Evolutionary conservation across 1,140 invertebrate genomes (phyloP).

Genomic region (Eurosta solidaginis): DNA sequence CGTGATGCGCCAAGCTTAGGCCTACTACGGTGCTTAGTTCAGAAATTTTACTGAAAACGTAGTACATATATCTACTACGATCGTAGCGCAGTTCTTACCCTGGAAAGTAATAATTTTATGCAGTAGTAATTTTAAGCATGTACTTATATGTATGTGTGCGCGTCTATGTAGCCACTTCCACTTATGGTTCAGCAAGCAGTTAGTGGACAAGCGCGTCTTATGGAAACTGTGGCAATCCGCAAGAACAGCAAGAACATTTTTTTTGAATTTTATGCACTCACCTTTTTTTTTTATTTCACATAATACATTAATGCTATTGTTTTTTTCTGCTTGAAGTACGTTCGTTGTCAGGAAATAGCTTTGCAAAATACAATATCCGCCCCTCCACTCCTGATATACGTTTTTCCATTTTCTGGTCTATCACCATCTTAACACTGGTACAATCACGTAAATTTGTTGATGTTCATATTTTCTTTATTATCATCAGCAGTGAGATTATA

Average conservation of each 20-base stretch:
- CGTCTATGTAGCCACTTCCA: neutral
- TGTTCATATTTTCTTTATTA: neutral
- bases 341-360: no score
- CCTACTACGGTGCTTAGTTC: no score
- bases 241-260: neutral
- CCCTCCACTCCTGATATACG: neutral
- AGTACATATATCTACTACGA: no score
- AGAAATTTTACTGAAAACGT: no score
- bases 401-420: neutral
- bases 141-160: neutral
- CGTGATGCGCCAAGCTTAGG: no score
- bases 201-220: neutral
- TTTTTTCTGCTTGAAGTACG: neutral
- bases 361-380: neutral
- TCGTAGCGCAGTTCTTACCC: no score
- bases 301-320: neutral
- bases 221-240: neutral
- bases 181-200: neutral
- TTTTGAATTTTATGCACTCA: neutral
- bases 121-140: no score
- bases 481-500: no score
- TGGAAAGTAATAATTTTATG: no score
- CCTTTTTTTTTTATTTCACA: neutral
- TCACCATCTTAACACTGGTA: neutral
- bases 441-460: constrained; percentile 4